These are phyloP conservation scores for Rhizomys pruinosus DNA, from an alignment of 2,113 vertebrate species.

Conservation along the genomic window DNA sequence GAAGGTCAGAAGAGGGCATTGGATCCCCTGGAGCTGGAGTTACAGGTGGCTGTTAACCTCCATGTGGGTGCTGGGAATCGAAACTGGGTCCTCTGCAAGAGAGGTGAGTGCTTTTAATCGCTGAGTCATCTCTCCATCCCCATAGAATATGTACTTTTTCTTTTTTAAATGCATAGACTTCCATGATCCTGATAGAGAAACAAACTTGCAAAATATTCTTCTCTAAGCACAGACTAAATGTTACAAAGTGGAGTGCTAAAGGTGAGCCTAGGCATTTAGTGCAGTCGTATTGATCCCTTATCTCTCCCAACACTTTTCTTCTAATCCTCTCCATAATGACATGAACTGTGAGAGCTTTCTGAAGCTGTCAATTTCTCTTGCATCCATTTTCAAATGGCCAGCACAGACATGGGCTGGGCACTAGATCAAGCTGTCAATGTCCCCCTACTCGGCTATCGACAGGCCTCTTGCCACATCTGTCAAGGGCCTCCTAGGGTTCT, in stretches of 20 bases:
- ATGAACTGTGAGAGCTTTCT: slow-evolving; percentile 76
- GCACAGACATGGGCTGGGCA: slow-evolving; percentile 76
- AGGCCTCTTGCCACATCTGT: slow-evolving; percentile 81
- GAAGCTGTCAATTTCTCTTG: slow-evolving; percentile 82
- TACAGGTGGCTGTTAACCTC: no score
- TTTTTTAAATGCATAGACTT: slow-evolving; percentile 64
- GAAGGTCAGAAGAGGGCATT: no score
- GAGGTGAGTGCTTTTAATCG: no score
- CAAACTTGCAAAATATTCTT: slow-evolving; percentile 62
- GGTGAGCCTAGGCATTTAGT: slow-evolving; percentile 74
- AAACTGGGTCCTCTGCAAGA: no score
- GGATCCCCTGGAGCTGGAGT: no score
- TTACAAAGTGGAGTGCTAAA: slow-evolving; percentile 76
- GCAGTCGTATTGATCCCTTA: slow-evolving; percentile 78
- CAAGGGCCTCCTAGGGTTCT: slow-evolving; percentile 83
- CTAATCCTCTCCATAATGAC: slow-evolving; percentile 86
- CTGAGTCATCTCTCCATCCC: no score
- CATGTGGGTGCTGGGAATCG: no score
- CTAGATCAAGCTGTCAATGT: slow-evolving; percentile 78
- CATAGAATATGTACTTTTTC: no score
- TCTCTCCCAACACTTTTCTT: slow-evolving; percentile 81
- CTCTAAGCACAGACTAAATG: slow-evolving; percentile 58
- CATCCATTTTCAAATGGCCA: slow-evolving; percentile 84
- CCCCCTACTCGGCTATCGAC: slow-evolving; percentile 8
- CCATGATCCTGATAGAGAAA: slow-evolving; percentile 30